These are phyloP conservation scores for Phataginus tricuspis DNA, from an alignment of 2,797 vertebrate species.

Conservation along the genomic window DNA sequence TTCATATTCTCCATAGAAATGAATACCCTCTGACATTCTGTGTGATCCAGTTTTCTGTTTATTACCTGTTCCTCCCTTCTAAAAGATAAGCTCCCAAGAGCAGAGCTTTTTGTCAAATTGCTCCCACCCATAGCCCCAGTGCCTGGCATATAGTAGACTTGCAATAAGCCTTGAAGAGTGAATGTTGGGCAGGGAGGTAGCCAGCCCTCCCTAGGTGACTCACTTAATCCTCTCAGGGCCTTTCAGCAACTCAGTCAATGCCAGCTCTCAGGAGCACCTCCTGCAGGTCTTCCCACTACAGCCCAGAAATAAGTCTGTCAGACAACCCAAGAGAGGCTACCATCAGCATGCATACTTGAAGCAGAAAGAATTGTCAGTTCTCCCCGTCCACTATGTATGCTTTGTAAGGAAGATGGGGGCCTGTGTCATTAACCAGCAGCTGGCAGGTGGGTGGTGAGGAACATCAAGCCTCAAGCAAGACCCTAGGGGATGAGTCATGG, in stretches of 20 bases:
- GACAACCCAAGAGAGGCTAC: not conserved
- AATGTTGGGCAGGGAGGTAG: not conserved
- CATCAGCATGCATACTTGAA: not conserved
- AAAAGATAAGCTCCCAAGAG: not conserved
- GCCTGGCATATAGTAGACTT: not conserved
- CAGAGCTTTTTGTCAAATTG: not conserved
- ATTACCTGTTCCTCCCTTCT: not conserved
- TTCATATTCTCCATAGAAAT: not conserved
- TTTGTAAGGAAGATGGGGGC: not conserved
- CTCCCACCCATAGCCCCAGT: not conserved
- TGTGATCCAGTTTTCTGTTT: not conserved
- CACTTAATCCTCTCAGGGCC: not conserved
- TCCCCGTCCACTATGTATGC: not conserved
- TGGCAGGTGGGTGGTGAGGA: too few species aligned
- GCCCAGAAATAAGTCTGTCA: not conserved
- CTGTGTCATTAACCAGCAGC: not conserved
- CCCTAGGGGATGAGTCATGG: not conserved
- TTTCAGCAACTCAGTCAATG: not conserved
- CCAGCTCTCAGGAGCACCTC: not conserved
- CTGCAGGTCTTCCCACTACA: not conserved
- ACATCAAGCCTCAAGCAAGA: not conserved
- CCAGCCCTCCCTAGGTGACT: not conserved
- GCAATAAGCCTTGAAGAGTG: not conserved
- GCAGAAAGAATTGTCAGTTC: not conserved
- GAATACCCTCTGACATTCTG: not conserved